Percentiles rank a stretch among this genome's conserved stretches.
phyloP scores from a whole-genome alignment of 2,888 invertebrate genomes.

The Cephus pygmeus region DNA sequence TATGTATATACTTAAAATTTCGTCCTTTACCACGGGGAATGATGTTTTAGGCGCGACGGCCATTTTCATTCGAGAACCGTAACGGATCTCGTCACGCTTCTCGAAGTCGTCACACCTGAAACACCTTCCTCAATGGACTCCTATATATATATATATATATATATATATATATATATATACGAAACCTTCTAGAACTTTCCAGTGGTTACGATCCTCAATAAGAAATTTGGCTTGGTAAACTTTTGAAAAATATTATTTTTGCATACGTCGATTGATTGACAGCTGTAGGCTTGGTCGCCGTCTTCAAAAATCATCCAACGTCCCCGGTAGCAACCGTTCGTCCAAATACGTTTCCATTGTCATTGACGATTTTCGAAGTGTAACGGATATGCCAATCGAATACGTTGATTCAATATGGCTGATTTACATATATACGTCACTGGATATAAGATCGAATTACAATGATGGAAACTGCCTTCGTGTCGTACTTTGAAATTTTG shows the following conservation, averaged over 20 bases:
- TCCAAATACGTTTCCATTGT: background rate
- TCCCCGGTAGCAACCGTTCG: background rate
- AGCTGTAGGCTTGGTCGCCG: background rate
- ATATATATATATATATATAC: background rate
- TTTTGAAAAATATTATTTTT: conserved; percentile 57
- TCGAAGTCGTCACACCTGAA: conserved; percentile 7
- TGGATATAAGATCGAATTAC: background rate
- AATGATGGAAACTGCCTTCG: background rate
- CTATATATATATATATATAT: background rate
- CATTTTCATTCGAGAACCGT: conserved; percentile 28
- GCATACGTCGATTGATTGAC: conserved; percentile 33
- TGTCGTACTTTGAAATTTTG: background rate
- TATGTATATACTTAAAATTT: conserved; percentile 20
- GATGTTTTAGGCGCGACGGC: conserved; percentile 18
- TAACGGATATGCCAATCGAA: background rate
- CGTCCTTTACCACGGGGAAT: conserved; percentile 19
- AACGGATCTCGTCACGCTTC: conserved; percentile 33
- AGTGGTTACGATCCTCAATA: background rate
- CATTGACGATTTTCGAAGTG: background rate
- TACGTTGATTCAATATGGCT: background rate
- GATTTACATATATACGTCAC: background rate
- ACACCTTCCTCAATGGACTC: background rate
- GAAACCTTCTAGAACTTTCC: background rate
- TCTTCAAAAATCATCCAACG: background rate
- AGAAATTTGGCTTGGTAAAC: conserved; percentile 31